Base-by-base conservation (phyloP, 2,797 vertebrate genomes). In the Pipistrellus nathusii region DNA sequence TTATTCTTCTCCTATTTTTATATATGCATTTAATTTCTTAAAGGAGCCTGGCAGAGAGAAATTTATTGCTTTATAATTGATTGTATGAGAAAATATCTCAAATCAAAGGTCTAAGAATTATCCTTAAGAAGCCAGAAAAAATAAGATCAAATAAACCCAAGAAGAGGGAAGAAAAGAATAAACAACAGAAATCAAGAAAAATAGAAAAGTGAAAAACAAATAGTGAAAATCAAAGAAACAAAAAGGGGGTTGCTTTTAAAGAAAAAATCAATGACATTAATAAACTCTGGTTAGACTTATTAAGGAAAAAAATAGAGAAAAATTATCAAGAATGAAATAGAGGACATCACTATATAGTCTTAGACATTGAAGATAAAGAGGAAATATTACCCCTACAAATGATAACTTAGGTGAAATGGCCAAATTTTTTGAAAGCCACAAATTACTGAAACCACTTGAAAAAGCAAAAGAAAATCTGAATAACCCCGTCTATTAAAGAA, bases 151-250 rank as follows among this genome's bases (percentile, higher is more conserved):
- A 48, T 90, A 69, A 90, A 69, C 6, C 17, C 13, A 62, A 94
- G 9, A 44, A 75, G n/a, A 90, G 66, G 15, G 27, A 76, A 46
- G 27, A 83, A 87, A 75, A 76, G 18, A 66, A 38, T 64, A 92
- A 73, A 38, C 68, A 78, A 73, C 3, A 59, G 9, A 95, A 78
- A 89, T 59, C 38, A 44, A 76, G 75, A 66, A 85, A 95, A 91
- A 59, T 23, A 41, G 27, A 55, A 68, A 72, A 76, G 18, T 76
- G 62, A 48, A 76, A 82, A 75, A 93, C 11, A 15, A 85, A 88
- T 32, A 69, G 4, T 62, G 27, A 93, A 85, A 75, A 88, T 76
- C 38, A 66, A 73, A 62, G 5, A 91, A 91, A 71, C 13, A 8
- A 64, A 92, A 87, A 90, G 20, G 6, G 23, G 20, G 14, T 66